phyloP scores from a whole-genome alignment of 2,888 invertebrate species.

The Orthonychiurus folsomi region DNA sequence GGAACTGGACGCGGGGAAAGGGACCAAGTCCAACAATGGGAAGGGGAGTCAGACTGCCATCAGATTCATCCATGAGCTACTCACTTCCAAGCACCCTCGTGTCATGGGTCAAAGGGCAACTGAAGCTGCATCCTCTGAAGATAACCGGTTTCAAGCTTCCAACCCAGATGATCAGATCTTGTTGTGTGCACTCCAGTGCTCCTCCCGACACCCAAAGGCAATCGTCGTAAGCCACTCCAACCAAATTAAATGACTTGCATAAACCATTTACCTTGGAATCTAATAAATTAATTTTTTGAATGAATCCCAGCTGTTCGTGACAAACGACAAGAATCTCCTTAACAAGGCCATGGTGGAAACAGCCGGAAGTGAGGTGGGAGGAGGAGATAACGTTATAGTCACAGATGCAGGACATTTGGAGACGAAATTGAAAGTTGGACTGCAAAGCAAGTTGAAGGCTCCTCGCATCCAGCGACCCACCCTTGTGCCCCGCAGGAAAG shows the following conservation, averaged over 20 bases:
- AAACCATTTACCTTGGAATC: too few species aligned
- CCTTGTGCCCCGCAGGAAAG: background rate
- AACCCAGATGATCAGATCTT: slow-evolving; percentile 38
- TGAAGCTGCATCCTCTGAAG: slow-evolving; percentile 25
- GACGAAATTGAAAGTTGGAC: background rate
- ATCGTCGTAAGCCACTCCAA: slow-evolving; percentile 21
- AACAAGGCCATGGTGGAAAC: slow-evolving; percentile 33
- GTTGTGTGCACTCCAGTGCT: slow-evolving; percentile 31
- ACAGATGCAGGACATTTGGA: background rate
- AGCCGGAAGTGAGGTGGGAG: background rate
- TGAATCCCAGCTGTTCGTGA: slow-evolving; percentile 30
- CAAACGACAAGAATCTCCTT: slow-evolving; percentile 36
- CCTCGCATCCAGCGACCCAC: background rate
- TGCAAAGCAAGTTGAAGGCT: background rate
- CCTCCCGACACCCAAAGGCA: slow-evolving; percentile 12
- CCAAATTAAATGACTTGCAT: too few species aligned
- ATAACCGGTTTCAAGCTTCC: slow-evolving; percentile 27
- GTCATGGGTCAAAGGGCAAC: slow-evolving; percentile 33
- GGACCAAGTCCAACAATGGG: background rate
- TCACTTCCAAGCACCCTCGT: slow-evolving; percentile 28
- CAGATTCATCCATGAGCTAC: slow-evolving; percentile 22
- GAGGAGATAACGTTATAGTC: background rate
- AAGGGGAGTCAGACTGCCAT: slow-evolving; percentile 10
- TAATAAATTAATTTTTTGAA: background rate
- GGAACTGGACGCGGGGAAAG: slow-evolving; percentile 31